Percentiles rank a stretch among this genome's conserved stretches.
phyloP scores from a whole-genome alignment of 2,797 vertebrate species.

The Scomberomorus guttatus region DNA sequence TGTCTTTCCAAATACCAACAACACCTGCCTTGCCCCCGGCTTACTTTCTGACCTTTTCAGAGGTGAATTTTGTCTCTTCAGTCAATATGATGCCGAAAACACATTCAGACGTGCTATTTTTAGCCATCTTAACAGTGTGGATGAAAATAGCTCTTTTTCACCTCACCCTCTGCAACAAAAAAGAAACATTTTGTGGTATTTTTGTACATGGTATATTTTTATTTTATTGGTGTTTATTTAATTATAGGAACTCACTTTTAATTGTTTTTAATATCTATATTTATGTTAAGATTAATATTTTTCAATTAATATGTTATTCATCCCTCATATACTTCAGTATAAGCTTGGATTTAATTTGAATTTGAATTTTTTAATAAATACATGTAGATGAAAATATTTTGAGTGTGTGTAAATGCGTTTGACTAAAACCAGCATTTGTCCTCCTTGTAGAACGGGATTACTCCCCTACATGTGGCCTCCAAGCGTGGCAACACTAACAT shows the following conservation, averaged over 20 bases:
- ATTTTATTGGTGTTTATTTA: neutral
- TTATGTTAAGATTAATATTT: neutral
- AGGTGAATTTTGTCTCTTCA: constrained; percentile 1
- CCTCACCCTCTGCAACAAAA: neutral
- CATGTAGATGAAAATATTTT: neutral
- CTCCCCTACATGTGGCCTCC: constrained; percentile 97
- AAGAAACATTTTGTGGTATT: too few species aligned
- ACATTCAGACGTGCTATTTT: constrained; percentile 37
- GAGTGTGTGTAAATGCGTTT: neutral
- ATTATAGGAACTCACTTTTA: neutral
- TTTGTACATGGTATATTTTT: neutral
- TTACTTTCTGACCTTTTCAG: constrained; percentile 1
- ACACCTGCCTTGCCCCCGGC: too few species aligned
- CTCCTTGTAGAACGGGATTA: constrained; percentile 93
- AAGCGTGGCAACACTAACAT: constrained; percentile 99
- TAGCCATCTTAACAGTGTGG: neutral
- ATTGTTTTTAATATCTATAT: neutral
- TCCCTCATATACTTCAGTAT: neutral
- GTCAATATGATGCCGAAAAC: constrained; percentile 11
- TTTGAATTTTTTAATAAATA: neutral
- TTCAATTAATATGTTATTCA: neutral
- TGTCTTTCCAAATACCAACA: neutral
- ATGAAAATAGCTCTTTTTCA: constrained; percentile 42
- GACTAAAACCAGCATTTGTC: neutral
- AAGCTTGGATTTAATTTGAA: neutral